Base-by-base conservation (phyloP, 1,140 invertebrate species). In the Musca vetustissima region DNA sequence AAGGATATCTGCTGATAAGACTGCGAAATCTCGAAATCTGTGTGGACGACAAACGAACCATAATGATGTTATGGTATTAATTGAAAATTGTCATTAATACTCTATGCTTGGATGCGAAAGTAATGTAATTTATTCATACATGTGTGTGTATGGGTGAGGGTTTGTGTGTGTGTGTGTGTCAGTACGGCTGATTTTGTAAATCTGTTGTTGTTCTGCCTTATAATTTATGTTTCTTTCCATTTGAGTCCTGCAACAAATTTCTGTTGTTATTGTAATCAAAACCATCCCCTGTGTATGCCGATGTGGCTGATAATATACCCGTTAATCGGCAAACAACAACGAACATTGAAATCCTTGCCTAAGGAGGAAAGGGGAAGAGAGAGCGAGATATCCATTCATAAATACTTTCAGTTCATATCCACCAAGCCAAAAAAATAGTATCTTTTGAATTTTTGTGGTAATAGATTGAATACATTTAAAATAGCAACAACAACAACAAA, bases 391-490 rank as follows among this genome's bases (percentile, higher is more conserved):
- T 52, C 21, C 49, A 19, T 52, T 19, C 17, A 19, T 4, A 52
- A 4, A 19, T 7, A 6, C n/a, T 4, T 32, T 22, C 24, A 32
- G 21, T 3, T 55, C 21, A n/a, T n/a, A n/a, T n/a, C n/a, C n/a
- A n/a, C n/a, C n/a, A 9, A 32, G 9, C 28, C 9, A 59, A n/a
- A 14, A 32, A 61, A 36, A 36, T 19, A 28, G 55, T 8, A 21
- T 43, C 24, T 48, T 47, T 21, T 50, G 17, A 11, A 24, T 19
- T 13, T n/a, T 61, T 19, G 36, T 61, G 24, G n/a, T 15, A 59
- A 61, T 61, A 43, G 32, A 61, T 61, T 61, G 57, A 61, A 61
- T 43, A 43, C 57, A 43, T 61, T 61, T 61, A 61, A 61, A 32
- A 19, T 61, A 21, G 19, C 14, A 36, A n/a, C 57, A 21, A 7